Evolutionary conservation across 2,888 invertebrate genomes (phyloP), one percentile per base, ranked within the genome.

Genomic region (Yponomeuta evonymella): DNA sequence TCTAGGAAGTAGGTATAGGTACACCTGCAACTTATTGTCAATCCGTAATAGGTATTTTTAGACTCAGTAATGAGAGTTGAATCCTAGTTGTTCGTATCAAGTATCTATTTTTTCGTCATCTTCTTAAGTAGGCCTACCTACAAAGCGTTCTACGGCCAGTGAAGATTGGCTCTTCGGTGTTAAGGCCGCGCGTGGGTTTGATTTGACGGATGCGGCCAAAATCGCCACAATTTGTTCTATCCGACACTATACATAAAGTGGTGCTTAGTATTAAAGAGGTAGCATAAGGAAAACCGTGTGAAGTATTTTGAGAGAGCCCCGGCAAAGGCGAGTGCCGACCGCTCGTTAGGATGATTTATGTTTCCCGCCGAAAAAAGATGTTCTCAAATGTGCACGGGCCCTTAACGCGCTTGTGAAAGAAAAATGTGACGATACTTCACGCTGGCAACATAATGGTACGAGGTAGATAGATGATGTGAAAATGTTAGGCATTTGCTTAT

Each of bases 281-380:
- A 70, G 71, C 63, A 76, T 74, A 77, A 83, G 83, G 83, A 83
- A 78, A 87, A 86, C 82, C 84, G 88, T 83, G 85, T 12, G 88
- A 88, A 87, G 84, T 79, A 78, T 81, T 81, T 77, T 78, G 78
- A 76, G 78, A 79, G 85, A 83, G 80, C 79, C 75, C 15, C 51
- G 15, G 51, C 15, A 58, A 58, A 58, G 51, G 51, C 51, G 67
- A 43, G 36, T 67, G 43, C 67, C 51, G 75, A 79, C 79, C 76
- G 79, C 83, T 89, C 87, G 88, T 89, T 86, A 87, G 81, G 81
- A 87, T 89, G 89, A 89, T 90, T 89, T 89, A 90, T 87, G 83
- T 77, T 77, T 73, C 75, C 73, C 76, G 75, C 76, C 79, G 79
- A 81, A 86, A 87, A 86, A 86, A 86, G 81, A 84, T 83, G 80